Evolutionary conservation across 2,888 invertebrate species (phyloP), one percentile per base, ranked within the genome.

Genomic region (Pseudoips prasinana): DNA sequence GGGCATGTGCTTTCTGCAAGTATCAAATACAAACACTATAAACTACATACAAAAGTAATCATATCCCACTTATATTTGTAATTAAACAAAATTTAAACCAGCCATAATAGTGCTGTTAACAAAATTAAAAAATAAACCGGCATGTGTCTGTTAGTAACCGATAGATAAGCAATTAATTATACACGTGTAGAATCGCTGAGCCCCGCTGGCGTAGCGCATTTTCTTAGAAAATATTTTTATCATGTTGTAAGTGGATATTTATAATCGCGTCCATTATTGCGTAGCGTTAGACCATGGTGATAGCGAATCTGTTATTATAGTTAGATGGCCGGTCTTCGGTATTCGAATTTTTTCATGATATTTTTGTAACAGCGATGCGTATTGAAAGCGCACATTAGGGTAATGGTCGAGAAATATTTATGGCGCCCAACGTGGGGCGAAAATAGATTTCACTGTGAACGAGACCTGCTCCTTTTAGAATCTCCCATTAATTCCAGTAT

Each of bases 371-470:
- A 51, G 38, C 22, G 31, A 42, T 10, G 37, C 33, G 39, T 26
- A 33, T 38, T 34, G n/a, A 33, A 46, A 35, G 8, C 38, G 48
- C 41, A 24, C 24, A 25, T 33, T 47, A 42, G 24, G 25, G 18
- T 26, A 23, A 29, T 10, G 34, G 28, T 32, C 25, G 29, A 31
- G 39, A 10, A 8, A 33, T 33, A 34, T 39, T 36, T 22, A 37
- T 60, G 62, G 58, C 54, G 53, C 50, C 58, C 58, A 46, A 45
- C 45, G 10, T 43, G 54, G 48, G 44, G 8, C 33, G 22, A 30
- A 22, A 23, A 26, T 19, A 19, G 17, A 44, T 40, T 24, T 33
- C 26, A 29, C 33, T 34, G 40, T 58, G 32, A 41, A 48, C 44
- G 46, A 44, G 45, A 45, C 32, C 40, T 43, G 27, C 44, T 37